Percentiles rank a stretch among this genome's conserved stretches.
Evolutionary conservation across 2,113 vertebrate genomes (phyloP).

Genomic region (Perca fluviatilis): DNA sequence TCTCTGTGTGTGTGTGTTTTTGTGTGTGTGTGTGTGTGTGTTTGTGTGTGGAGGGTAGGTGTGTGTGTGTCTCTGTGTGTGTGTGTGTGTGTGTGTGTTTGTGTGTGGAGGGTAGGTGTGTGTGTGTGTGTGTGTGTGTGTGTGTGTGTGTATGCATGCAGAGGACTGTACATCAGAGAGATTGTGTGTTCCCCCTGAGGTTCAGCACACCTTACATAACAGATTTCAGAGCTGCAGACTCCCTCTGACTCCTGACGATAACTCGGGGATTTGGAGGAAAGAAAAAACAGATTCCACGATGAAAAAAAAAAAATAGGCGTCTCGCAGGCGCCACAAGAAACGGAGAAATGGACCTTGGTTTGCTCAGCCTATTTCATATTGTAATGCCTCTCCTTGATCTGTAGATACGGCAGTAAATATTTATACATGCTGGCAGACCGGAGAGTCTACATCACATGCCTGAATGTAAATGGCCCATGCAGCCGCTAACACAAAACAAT

Average conservation of each 20-base stretch:
- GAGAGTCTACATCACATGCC: neutral
- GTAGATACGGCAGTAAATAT: neutral
- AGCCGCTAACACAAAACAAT: neutral
- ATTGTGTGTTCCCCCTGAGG: slow-evolving; percentile 27
- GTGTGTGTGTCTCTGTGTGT: no score
- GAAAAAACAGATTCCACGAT: neutral
- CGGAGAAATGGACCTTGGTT: no score
- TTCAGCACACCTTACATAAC: slow-evolving; percentile 41
- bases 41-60: no score
- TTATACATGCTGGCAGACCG: neutral
- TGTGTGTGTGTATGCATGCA: neutral
- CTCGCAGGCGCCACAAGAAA: neutral
- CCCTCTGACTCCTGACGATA: slow-evolving; percentile 31
- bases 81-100: slow-evolving; percentile 1
- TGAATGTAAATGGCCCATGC: neutral
- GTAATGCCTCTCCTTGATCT: neutral
- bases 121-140: neutral
- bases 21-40: no score
- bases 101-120: slow-evolving; percentile 12
- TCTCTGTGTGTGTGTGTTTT: no score
- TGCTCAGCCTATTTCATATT: neutral
- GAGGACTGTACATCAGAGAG: neutral
- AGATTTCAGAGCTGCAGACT: slow-evolving; percentile 8
- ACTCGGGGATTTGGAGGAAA: slow-evolving; percentile 7
- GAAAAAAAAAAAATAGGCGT: neutral